Percentiles rank a stretch among this genome's conserved stretches.
Evolutionary conservation across 2,797 vertebrate species (phyloP).

Genomic region (Sebastolobus altivelis): DNA sequence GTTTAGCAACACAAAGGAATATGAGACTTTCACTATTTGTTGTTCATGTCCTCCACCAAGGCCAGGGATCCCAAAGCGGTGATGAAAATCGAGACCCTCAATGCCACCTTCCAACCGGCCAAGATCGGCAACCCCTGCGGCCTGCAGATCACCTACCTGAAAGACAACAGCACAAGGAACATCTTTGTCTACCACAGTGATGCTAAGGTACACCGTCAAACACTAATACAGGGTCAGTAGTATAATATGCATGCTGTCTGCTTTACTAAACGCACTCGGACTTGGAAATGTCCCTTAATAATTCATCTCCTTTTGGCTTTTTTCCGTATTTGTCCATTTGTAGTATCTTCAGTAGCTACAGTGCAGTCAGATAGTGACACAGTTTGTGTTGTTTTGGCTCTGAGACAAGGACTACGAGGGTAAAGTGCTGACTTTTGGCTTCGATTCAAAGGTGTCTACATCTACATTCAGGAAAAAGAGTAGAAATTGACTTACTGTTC

Average conservation of each 20-base stretch:
- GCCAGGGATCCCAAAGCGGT: constrained; percentile 96
- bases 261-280: background rate
- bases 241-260: constrained; percentile 1
- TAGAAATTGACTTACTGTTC: background rate
- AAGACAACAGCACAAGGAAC: constrained; percentile 98
- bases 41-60: constrained; percentile 71
- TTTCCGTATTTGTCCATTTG: background rate
- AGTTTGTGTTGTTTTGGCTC: background rate
- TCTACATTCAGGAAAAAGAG: background rate
- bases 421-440: background rate
- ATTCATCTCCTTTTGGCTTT: background rate
- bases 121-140: constrained; percentile 96
- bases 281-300: constrained; percentile 1
- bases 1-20: background rate
- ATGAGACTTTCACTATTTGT: background rate
- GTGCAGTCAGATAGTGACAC: background rate
- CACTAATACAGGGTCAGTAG: background rate
- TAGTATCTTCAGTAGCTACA: background rate
- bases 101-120: constrained; percentile 95
- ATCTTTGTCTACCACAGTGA: constrained; percentile 97
- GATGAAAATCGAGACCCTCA: constrained; percentile 96
- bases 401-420: background rate
- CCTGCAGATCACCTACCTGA: constrained; percentile 97
- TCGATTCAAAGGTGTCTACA: background rate
- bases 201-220: constrained; percentile 88